Conservation (phyloP, 2,797 vertebrate species). For the Tragelaphus eurycerus region DNA sequence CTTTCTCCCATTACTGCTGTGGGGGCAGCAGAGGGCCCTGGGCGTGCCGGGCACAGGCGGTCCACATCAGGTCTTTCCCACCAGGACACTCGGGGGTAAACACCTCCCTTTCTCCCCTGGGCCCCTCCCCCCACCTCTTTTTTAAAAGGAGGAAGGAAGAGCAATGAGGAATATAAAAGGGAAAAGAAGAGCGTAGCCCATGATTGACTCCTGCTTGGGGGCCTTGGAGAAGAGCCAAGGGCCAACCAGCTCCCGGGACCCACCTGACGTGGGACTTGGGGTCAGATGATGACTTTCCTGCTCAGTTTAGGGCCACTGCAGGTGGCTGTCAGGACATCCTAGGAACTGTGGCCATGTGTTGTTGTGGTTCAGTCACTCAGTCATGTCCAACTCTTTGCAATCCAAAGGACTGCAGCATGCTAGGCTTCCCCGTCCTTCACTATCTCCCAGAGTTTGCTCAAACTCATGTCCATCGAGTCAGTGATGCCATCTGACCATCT, state of each 20-base stretch:
- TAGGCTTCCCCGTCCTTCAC: background rate
- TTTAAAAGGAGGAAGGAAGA: background rate
- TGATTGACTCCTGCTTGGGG: background rate
- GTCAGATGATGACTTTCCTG: background rate
- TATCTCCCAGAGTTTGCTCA: background rate
- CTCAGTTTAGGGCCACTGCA: too few relatives aligned
- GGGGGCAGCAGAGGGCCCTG: rapidly evolving
- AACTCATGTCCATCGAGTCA: background rate
- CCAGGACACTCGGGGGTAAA: background rate
- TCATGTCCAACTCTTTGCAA: background rate
- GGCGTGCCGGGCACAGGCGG: rapidly evolving
- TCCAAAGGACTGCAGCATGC: background rate
- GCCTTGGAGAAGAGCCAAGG: background rate
- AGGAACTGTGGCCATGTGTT: background rate
- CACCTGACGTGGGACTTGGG: background rate
- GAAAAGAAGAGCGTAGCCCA: rapidly evolving
- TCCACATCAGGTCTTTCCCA: background rate
- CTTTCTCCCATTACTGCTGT: too few relatives aligned
- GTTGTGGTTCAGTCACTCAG: background rate
- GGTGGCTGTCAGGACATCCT: background rate
- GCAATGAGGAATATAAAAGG: too few relatives aligned
- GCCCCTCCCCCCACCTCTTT: background rate
- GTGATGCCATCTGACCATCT: background rate
- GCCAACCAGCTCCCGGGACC: rapidly evolving
- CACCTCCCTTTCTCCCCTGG: too few relatives aligned